A percentile compares a stretch with the other conserved stretches of the same genome.
These are phyloP conservation scores for Aspidiotus rigidus DNA, from an alignment of 2,888 invertebrate genomes.

Conservation along the genomic window DNA sequence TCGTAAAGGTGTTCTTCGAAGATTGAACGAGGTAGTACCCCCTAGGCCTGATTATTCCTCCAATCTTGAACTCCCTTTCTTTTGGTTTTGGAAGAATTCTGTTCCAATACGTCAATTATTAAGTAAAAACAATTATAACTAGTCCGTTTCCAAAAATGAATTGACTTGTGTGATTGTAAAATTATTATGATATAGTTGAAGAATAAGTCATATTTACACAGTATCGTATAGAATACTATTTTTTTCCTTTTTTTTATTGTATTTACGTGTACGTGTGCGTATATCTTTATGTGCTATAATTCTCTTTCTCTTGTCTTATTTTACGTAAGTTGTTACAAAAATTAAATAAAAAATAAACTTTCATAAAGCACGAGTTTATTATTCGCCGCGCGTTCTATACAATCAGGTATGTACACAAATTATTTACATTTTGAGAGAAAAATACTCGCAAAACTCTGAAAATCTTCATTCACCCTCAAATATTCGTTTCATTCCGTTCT, in stretches of 20 bases:
- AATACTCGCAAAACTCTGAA: too few relatives aligned
- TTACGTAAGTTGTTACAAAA: conserved; percentile 25
- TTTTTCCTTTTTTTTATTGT: conserved; percentile 16
- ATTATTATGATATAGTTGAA: neutral
- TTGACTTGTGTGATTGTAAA: conserved; percentile 17
- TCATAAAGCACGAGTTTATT: conserved; percentile 1
- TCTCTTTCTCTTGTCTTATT: conserved; percentile 19
- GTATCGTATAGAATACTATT: conserved; percentile 12
- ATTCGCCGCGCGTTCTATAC: too few relatives aligned
- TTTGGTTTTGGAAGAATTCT: too few relatives aligned
- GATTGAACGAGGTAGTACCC: too few relatives aligned
- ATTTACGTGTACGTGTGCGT: neutral
- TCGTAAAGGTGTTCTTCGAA: too few relatives aligned
- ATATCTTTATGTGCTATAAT: neutral
- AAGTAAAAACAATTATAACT: conserved; percentile 24
- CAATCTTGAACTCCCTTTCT: too few relatives aligned
- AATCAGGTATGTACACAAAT: too few relatives aligned
- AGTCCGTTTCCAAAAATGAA: conserved; percentile 29
- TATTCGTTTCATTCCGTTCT: too few relatives aligned
- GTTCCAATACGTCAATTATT: conserved; percentile 15
- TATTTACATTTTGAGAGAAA: too few relatives aligned
- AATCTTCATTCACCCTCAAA: too few relatives aligned
- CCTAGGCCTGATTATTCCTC: too few relatives aligned
- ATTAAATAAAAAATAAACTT: conserved; percentile 24
- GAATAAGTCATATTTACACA: conserved; percentile 18